Base-by-base conservation (phyloP, 2,797 vertebrate genomes). In the Apodemus agrarius region DNA sequence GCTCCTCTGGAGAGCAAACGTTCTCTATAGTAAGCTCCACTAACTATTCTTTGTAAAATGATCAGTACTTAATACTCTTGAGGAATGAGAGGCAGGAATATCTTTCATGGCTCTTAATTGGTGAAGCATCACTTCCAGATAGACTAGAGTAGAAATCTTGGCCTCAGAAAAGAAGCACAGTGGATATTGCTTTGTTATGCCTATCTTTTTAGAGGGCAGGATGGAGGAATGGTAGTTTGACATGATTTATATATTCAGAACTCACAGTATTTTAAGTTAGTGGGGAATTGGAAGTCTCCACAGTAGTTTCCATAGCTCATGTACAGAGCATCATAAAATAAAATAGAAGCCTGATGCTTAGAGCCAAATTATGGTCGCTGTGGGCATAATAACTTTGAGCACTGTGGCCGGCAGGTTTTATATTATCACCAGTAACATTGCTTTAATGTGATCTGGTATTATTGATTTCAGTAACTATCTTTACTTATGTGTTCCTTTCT, bases 361-460 rank as follows among this genome's bases (percentile, higher is more conserved):
- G 86, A 69, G 67, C 82, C 86, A 93, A 93, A 75, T 94, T 96
- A 94, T 69, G 79, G 80, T 84, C 1, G 1, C 86, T 93, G 49
- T 86, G 87, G 93, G 91, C 26, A 46, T 92, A 80, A 92, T 96
- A 94, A 96, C 79, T 90, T 69, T 79, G 91, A 96, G 49, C 69
- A 72, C 75, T 49, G 82, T 65, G 84, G 86, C 75, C 83, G 29
- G 43, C n/a, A 86, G 69, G 63, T 57, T 96, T 96, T 96, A 94
- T 89, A 76, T 95, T 92, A 96, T 95, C 80, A 65, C 65, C 87
- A 65, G 17, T 93, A 91, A 92, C 40, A 49, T 67, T 94, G 85
- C 63, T 21, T 96, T 96, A 89, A 76, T 94, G 85, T 93, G 81
- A 93, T 95, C 76, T 93, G 63, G 59, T n/a, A 93, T 90, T 95